A percentile compares a stretch with the other conserved stretches of the same genome.
Conservation (phyloP, 2,797 vertebrate species). For the Pipistrellus pygmaeus region DNA sequence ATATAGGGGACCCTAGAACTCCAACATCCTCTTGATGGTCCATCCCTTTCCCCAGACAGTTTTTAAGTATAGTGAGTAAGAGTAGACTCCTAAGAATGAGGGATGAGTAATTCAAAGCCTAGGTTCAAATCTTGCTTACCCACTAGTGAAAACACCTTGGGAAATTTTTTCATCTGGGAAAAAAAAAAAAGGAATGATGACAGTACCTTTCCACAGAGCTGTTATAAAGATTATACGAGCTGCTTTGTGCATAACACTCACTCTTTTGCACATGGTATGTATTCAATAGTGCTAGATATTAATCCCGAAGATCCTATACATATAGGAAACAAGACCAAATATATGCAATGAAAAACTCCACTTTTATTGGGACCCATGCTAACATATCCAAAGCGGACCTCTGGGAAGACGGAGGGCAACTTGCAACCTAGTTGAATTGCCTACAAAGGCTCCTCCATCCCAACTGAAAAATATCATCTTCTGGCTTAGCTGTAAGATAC, state of each 20-base stretch:
- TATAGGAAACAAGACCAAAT: conserved; percentile 23
- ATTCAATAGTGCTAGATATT: not conserved
- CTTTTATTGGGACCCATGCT: not conserved
- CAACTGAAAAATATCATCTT: not conserved
- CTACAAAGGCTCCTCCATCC: not conserved
- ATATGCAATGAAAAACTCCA: not conserved
- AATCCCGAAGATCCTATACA: not conserved
- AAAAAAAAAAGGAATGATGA: not conserved
- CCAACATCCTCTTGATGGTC: not conserved
- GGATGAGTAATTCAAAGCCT: not conserved
- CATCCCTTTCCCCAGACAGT: not conserved
- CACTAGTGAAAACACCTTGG: not conserved
- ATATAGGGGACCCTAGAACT: not conserved
- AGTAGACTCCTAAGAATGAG: not conserved
- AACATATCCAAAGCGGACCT: not conserved
- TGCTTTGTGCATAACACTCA: not conserved
- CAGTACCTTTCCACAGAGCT: not conserved
- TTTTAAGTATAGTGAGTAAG: not conserved
- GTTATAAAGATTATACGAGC: not conserved
- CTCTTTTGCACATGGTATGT: not conserved
- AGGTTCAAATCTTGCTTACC: not conserved
- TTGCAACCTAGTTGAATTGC: not conserved
- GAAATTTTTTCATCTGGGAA: not conserved
- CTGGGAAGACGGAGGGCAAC: not conserved
- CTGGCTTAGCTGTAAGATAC: not conserved